Evolutionary conservation across 2,797 vertebrate genomes (phyloP).

Genomic region (Hyperoplus lanceolatus): DNA sequence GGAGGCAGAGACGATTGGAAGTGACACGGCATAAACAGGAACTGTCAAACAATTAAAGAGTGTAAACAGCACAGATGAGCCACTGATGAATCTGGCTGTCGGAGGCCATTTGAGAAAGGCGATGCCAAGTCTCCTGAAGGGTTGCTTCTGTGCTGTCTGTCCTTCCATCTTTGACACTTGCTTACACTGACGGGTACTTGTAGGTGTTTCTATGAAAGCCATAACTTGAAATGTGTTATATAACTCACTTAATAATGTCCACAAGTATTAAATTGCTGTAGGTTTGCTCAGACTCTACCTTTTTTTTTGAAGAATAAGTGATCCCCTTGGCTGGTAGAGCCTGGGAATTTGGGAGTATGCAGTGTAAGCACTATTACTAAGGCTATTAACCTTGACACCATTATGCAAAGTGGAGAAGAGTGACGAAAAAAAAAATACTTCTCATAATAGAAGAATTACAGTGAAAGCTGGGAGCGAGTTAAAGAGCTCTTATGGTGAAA

Average conservation of each 20-base stretch:
- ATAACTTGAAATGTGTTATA: not conserved
- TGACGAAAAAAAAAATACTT: constrained; percentile 56
- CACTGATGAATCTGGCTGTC: constrained; percentile 83
- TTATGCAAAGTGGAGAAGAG: constrained; percentile 66
- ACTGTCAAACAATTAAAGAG: constrained; percentile 85
- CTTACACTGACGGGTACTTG: constrained; percentile 31
- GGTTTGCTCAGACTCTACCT: constrained; percentile 30
- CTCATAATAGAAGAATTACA: constrained; percentile 53
- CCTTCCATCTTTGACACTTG: constrained; percentile 35
- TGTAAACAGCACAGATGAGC: constrained; percentile 84
- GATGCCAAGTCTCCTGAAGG: constrained; percentile 60
- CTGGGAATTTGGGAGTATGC: constrained; percentile 63
- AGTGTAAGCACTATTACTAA: constrained; percentile 49
- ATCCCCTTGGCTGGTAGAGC: constrained; percentile 30
- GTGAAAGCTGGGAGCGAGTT: constrained; percentile 24
- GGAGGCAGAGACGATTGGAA: constrained; percentile 77
- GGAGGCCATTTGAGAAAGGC: constrained; percentile 71
- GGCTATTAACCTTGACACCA: constrained; percentile 74
- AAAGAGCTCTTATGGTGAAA: constrained; percentile 36
- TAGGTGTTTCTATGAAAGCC: constrained; percentile 1
- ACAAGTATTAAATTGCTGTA: constrained; percentile 11
- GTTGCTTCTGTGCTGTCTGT: constrained; percentile 48
- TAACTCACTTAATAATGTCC: not conserved
- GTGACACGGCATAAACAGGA: constrained; percentile 85
- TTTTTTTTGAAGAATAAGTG: constrained; percentile 43